Percentiles rank a stretch among this genome's conserved stretches.
Evolutionary conservation across 2,888 invertebrate genomes (phyloP).

Genomic region (Tipula lateralis): DNA sequence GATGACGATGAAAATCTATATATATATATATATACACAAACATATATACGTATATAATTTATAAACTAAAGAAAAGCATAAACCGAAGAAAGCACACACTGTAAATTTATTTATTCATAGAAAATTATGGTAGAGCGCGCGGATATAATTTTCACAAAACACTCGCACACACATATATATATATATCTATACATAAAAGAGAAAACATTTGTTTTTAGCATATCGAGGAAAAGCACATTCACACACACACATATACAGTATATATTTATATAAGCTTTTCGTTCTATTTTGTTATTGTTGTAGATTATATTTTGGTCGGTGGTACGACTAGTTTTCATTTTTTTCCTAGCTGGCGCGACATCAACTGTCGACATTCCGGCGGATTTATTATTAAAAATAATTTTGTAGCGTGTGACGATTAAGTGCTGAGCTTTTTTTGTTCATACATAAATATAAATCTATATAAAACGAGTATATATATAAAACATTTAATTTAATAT

Average conservation of each 20-base stretch:
- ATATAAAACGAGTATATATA: not conserved
- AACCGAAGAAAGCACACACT: not conserved
- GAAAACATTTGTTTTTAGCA: not conserved
- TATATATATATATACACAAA: not conserved
- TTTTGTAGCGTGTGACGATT: conserved; percentile 19
- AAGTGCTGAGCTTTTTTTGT: not conserved
- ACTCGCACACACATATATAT: not conserved
- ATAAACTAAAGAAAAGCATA: not conserved
- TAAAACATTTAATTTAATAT: not conserved
- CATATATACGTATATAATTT: not conserved
- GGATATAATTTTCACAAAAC: not conserved
- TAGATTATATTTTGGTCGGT: not conserved
- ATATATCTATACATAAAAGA: not conserved
- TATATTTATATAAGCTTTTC: not conserved
- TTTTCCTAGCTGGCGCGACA: conserved; percentile 8
- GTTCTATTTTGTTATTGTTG: not conserved
- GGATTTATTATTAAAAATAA: conserved; percentile 21
- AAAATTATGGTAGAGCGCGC: not conserved
- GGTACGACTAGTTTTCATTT: not conserved
- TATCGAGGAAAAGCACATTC: not conserved
- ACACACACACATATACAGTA: not conserved
- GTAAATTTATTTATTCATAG: conserved; percentile 11
- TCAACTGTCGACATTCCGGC: conserved; percentile 12
- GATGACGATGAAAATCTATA: not conserved
- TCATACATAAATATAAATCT: no score